Percentiles rank a stretch among this genome's conserved stretches.
These are phyloP conservation scores for Megamerina dolium DNA, from an alignment of 2,888 invertebrate species.

Conservation along the genomic window DNA sequence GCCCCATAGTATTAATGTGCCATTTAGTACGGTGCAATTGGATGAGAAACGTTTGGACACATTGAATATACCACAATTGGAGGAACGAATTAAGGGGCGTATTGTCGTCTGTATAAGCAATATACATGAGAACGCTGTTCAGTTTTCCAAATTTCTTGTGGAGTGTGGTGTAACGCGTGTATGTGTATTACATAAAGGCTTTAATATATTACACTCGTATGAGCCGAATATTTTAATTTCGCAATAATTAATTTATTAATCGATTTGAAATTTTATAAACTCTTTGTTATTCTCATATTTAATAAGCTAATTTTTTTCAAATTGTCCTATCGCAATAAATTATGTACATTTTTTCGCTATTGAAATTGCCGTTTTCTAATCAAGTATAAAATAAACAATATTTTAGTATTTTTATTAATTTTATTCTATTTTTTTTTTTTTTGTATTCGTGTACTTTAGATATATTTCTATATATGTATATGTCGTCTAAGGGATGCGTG, in stretches of 20 bases:
- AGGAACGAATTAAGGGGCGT: slow-evolving; percentile 56
- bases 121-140: slow-evolving; percentile 69
- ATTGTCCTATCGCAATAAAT: too few species aligned
- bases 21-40: slow-evolving; percentile 72
- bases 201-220: slow-evolving; percentile 66
- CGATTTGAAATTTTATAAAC: too few species aligned
- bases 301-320: too few species aligned
- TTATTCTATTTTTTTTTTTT: too few species aligned
- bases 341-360: too few species aligned
- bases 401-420: too few species aligned
- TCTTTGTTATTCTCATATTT: too few species aligned
- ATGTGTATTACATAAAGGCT: slow-evolving; percentile 82
- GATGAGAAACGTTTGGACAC: slow-evolving; percentile 65
- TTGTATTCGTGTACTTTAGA: too few species aligned
- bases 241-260: slow-evolving; percentile 36
- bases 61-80: slow-evolving; percentile 59
- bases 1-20: slow-evolving; percentile 79
- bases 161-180: slow-evolving; percentile 71
- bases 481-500: too few species aligned
- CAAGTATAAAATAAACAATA: too few species aligned
- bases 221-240: slow-evolving; percentile 54
- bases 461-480: too few species aligned
- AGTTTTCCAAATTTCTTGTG: slow-evolving; percentile 85
- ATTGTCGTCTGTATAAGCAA: slow-evolving; percentile 73
- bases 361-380: too few species aligned